Evolutionary conservation across 2,113 vertebrate species (phyloP), one percentile per base, ranked within the genome.

Genomic region (Anthoscopus minutus): DNA sequence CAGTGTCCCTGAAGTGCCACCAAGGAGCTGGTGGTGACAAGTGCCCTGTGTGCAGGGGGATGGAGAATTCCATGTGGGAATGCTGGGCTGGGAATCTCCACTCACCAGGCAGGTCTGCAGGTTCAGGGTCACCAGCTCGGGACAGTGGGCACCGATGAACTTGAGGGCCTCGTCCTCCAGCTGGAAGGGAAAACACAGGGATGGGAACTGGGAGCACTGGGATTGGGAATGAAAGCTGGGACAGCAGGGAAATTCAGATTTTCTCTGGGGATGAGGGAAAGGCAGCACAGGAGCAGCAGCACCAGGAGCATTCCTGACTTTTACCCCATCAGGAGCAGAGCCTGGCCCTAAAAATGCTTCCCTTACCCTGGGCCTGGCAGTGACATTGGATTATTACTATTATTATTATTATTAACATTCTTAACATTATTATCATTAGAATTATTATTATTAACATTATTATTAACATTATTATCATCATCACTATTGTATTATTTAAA

Each of bases 61-160:
- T 1, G 40, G 53, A 33, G 71, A 1, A 1, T 21, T 9, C 72
- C 74, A 8, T 2, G 7, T 9, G 81, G 92, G 50, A 13, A 28
- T 9, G 15, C 19, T 4, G 7, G 45, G 72, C 56, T n/a, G n/a
- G n/a, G n/a, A n/a, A n/a, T n/a, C n/a, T n/a, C 37, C 82, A 97
- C 99, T 99, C 98, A 99, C 99, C 89, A 99, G 98, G 97, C 99
- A 99, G 3, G 99, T 99, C 96, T 99, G 99, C 60, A 99, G 96
- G 97, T 99, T 99, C 95, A 99, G 98, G 15, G 99, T 99, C 97
- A 99, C 98, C 98, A 99, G 97, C 44, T 99, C 99, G 13, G 99
- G 99, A 97, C 99, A 99, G 88, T 99, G 98, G 25, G 98, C 98
- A 38, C 99, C 99, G 9, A 99, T 99, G 94, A 99, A 99, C 89